Evolutionary conservation across 1,140 invertebrate genomes (phyloP).

Genomic region (Hycleus cichorii): DNA sequence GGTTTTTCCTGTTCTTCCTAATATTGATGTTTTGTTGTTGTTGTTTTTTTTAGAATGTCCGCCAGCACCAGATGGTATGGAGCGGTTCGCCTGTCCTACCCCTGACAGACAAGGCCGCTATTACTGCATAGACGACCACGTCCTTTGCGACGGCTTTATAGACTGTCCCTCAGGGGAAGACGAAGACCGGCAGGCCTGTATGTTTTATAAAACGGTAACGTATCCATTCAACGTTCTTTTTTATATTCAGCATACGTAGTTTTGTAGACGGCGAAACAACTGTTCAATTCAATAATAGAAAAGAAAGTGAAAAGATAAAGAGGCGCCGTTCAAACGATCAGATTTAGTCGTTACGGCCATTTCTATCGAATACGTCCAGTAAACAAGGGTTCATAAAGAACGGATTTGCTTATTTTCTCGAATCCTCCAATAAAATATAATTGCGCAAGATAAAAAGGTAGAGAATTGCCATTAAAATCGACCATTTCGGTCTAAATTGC

Average conservation of each 20-base stretch:
- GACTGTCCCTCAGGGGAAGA: conserved; percentile 90
- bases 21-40: background rate
- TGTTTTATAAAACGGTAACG: conserved; percentile 95
- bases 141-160: conserved; percentile 88
- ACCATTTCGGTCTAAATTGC: no score
- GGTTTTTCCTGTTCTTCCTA: no score
- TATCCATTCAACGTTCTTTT: conserved; percentile 9
- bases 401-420: no score
- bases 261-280: background rate
- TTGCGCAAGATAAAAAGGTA: no score
- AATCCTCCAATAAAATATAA: no score
- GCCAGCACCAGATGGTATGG: conserved; percentile 85
- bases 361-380: no score
- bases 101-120: conserved; percentile 84
- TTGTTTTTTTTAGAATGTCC: conserved; percentile 73
- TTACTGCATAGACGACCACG: conserved; percentile 92
- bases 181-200: conserved; percentile 87
- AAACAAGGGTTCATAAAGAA: no score
- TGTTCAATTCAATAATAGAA: background rate
- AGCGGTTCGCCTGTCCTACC: conserved; percentile 87
- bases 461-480: no score
- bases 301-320: background rate
- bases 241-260: background rate
- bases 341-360: no score
- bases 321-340: no score